A percentile compares a stretch with the other conserved stretches of the same genome.
Evolutionary conservation across 2,797 vertebrate genomes (phyloP).

Genomic region (Aphelocoma californica): DNA sequence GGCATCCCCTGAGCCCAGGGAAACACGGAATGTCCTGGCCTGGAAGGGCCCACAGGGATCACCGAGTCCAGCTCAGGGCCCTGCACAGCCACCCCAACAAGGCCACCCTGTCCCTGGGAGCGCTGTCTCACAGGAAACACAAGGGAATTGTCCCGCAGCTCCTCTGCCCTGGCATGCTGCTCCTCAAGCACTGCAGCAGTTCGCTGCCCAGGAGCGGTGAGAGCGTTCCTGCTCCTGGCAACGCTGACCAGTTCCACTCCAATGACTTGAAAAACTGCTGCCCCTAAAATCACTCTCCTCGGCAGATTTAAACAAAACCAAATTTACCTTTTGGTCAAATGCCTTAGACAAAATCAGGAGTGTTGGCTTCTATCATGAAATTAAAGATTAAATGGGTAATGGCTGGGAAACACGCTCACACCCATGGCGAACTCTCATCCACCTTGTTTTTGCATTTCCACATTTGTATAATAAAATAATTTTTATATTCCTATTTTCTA

Average conservation of each 20-base stretch:
- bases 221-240: neutral
- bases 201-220: neutral
- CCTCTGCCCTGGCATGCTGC: neutral
- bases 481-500: rapidly evolving
- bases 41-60: neutral
- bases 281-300: neutral
- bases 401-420: neutral
- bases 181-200: neutral
- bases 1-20: neutral
- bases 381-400: neutral
- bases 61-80: neutral
- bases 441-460: neutral
- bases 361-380: neutral
- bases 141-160: neutral
- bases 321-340: neutral
- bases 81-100: neutral
- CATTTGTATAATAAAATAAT: neutral
- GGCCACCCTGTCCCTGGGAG: neutral
- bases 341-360: neutral
- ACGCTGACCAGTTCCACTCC: neutral
- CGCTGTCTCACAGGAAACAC: neutral
- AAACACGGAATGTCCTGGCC: no score
- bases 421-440: neutral
- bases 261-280: neutral
- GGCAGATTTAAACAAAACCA: neutral